Evolutionary conservation across 2,797 vertebrate genomes (phyloP), one percentile per base, ranked within the genome.

Genomic region (Notolepis coatsorum): DNA sequence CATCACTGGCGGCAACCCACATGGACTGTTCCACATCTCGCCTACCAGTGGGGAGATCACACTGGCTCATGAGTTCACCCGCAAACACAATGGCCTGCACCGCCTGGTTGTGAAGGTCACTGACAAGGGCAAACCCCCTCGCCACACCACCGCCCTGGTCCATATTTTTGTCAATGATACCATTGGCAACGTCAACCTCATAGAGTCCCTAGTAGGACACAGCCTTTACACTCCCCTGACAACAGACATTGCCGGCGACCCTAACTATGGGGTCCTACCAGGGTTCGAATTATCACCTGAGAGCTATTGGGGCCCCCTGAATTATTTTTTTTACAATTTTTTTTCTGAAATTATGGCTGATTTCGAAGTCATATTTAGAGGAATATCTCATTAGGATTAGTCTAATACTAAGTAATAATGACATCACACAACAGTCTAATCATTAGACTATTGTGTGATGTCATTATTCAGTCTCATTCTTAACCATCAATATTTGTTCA

Each of bases 81-180:
- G 93, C 43, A 97, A 97, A 49, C 96, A 99, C 84, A 95, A 95
- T 0, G 98, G 98, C 23, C 92, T 99, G 7, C 98, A 99, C 71
- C 95, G 98, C 7, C 81, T 99, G 9, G 97, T 99, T 0, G 95
- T 99, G 10, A 95, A 76, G 0, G 96, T 99, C 78, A 96, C 91
- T 0, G 98, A 99, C 75, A 95, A 93, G 1, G 98, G 98, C 57
- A 97, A 96, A 58, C 97, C 96, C 5, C 89, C 94, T 0, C 94
- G 96, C 33, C 95, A 97, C 0, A 96, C 96, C 69, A 99, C 95
- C 0, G 96, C 96, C 0, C 84, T 99, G 51, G 96, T 99, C 42
- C 97, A 99, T 61, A 95, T 99, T 28, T 99, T 95, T 0, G 95
- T 99, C 72, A 99, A 99, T 0, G 96, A 99, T 79, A 99, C 98